Evolutionary conservation across 2,888 invertebrate genomes (phyloP), one percentile per base, ranked within the genome.

Genomic region (Adela reaumurella): DNA sequence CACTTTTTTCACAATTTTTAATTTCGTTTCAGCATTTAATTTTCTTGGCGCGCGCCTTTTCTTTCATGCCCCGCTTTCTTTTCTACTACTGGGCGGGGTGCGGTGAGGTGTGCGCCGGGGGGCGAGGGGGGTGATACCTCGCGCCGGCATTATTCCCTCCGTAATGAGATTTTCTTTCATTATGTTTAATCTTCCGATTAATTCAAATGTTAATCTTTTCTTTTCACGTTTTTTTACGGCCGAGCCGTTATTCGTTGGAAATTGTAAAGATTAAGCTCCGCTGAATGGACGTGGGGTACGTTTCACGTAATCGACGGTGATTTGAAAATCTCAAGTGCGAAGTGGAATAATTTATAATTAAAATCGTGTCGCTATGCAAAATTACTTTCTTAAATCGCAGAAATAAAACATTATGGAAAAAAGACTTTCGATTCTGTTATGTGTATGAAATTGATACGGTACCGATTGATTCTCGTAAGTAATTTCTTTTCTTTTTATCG

Each of bases 131-230:
- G 63, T 65, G 65, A 70, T 73, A 70, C 72, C 74, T 77, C 74
- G 73, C 74, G 69, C 73, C 70, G 70, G 77, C 70, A 74, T 77
- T 77, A 76, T 74, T 70, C 74, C 62, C 65, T 59, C 61, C 63
- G 69, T 78, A 78, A 78, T 77, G 78, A 78, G 78, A 78, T 78
- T 78, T 78, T 74, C 76, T 76, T 78, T 77, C 77, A 78, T 78
- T 78, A 77, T 77, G 78, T 73, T 77, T 77, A 78, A 78, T 78
- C 78, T 78, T 62, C 74, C 78, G 78, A 77, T 78, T 78, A 78
- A 78, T 78, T 78, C 74, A 74, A 77, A 78, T 76, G 77, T 76
- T 76, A 74, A 77, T 77, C 76, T 71, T 58, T 60, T 64, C 63
- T 70, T 74, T 74, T 69, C 69, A 68, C 70, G 64, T 65, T 68